Base-by-base conservation (phyloP, 1,140 invertebrate species). In the Diorhabda carinulata region DNA sequence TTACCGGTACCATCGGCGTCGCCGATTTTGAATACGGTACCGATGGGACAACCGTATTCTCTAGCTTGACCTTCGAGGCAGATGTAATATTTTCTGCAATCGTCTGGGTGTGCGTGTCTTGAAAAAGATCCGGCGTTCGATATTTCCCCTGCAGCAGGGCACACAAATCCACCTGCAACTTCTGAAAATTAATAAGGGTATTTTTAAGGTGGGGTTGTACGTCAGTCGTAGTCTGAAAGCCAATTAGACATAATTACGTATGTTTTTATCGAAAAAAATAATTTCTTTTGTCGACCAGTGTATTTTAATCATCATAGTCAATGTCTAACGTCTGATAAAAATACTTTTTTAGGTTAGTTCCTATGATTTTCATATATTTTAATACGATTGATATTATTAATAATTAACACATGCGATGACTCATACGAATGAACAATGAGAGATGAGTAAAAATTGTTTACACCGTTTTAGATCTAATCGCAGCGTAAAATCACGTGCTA, bases 11-110 rank as follows among this genome's bases (percentile, higher is more conserved):
- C 94, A 69, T 95, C 93, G 74, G 89, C 81, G 76, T 93, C 91
- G 61, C 93, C 93, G 80, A 97, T 96, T 82, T 96, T 96, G 91
- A 96, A 97, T 8, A 97, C 95, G 40, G 94, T 96, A 69, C 95
- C 95, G 78, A 97, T 94, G 73, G 94, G 94, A 83, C 95, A 97
- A 67, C 95, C 95, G 81, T 97, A 97, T 82, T 97, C 94, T 74
- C 95, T 87, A 68, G 95, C 91, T 73, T 75, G 74, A 70, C 92
- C 92, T 80, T 96, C 94, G 60, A 96, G 82, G 80, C 94, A 97
- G 83, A 95, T 94, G 86, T 94, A 97, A 83, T 96, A 97, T 81
- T 96, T 96, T 76, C 95, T 89, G 87, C 95, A 97, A 81, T 97
- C 95, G 68, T 96, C 94, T 61, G 94, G 94, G 83, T 97, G 95